These are phyloP conservation scores for Oophaga pumilio DNA, from an alignment of 2,113 vertebrate genomes.

Conservation along the genomic window DNA sequence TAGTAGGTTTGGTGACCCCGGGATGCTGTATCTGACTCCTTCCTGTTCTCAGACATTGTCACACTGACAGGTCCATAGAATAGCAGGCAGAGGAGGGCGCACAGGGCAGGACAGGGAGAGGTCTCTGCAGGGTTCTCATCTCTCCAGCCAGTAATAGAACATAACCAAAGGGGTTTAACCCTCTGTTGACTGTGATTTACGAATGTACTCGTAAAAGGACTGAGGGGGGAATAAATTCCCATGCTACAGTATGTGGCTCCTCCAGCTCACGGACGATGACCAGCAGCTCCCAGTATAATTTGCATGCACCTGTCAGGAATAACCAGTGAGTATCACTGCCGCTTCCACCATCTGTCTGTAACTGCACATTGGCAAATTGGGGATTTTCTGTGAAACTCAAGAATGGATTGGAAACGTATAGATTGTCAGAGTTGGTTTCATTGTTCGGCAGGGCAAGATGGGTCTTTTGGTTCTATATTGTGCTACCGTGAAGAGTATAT, in stretches of 20 bases:
- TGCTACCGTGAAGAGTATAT: not conserved
- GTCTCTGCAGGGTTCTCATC: slow-evolving; percentile 50
- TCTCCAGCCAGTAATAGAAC: slow-evolving; percentile 2
- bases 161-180: not conserved
- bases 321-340: not conserved
- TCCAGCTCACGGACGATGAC: too few species aligned
- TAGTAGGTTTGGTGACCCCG: not conserved
- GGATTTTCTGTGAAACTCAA: too few species aligned
- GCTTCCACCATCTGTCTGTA: not conserved
- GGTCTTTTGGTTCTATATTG: not conserved
- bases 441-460: not conserved
- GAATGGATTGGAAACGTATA: too few species aligned
- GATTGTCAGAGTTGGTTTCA: not conserved
- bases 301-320: too few species aligned
- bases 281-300: too few species aligned
- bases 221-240: too few species aligned
- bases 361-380: not conserved
- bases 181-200: not conserved
- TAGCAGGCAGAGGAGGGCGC: slow-evolving; percentile 41
- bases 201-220: too few species aligned
- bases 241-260: too few species aligned
- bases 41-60: not conserved
- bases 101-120: slow-evolving; percentile 62
- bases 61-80: not conserved
- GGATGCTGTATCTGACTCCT: not conserved